Base-by-base conservation (phyloP, 2,113 vertebrate species). In the Psittacus erithacus region DNA sequence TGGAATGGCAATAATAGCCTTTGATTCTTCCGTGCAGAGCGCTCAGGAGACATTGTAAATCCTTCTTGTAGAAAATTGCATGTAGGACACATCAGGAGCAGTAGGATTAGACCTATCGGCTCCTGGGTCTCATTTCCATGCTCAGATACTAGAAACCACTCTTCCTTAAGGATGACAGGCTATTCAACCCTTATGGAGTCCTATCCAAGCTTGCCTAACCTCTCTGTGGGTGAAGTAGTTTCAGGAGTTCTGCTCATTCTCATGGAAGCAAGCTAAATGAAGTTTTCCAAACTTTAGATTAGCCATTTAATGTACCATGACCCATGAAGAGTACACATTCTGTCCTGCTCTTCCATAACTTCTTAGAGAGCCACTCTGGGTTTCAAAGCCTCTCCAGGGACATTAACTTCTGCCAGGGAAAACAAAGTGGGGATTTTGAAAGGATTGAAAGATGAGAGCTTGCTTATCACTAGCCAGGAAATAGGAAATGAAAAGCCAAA, bases 241-340 rank as follows among this genome's bases (percentile, higher is more conserved):
- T 88, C 52, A 92, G 49, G 63, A 93, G 49, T 81, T 94, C 47
- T 79, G 38, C 33, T 90, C 22, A 67, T 90, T 90, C 78, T 94
- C 69, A 39, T 70, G 75, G 47, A 91, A 94, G 63, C 75, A 77
- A 95, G 94, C 52, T 92, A 94, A 93, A 57, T 88, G 85, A 94
- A 90, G 77, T 95, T 92, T 90, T 82, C 59, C 57, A 86, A 69
- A 95, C 70, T 94, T 95, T 80, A 93, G 90, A 96, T 97, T 95
- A 93, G 88, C 63, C 90, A 82, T 80, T 90, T 92, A 96, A 95
- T 93, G 93, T 95, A 93, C 85, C 92, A 43, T 94, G 83, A 77
- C 85, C 76, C 74, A 86, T 67, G 62, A 93, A 90, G 84, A 94
- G 31, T 88, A 77, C 27, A 41, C 20, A 33, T 82, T 92, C 68